Evolutionary conservation across 2,113 vertebrate species (phyloP), one percentile per base, ranked within the genome.

Genomic region (Clarias macrocephalus): DNA sequence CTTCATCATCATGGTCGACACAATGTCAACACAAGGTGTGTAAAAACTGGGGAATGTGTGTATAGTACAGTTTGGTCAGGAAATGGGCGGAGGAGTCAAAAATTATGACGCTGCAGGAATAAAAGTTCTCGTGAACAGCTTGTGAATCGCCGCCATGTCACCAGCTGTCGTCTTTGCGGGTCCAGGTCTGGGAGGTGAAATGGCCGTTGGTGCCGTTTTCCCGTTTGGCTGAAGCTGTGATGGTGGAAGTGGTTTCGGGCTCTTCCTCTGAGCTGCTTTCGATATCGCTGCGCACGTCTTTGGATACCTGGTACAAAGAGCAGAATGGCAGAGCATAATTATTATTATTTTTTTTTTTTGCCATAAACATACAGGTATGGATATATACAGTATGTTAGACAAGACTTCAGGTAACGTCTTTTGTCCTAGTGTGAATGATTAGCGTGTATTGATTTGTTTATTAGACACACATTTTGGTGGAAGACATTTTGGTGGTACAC

Each of bases 221-320:
- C 83, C 96, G 96, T 11, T 96, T 97, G 66, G 87, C 89, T 92
- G 28, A 85, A 92, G 91, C 13, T 21, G 94, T 91, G 89, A 87
- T 87, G 80, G 84, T 89, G 86, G 82, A 92, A 65, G 88, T 77
- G 88, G 85, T 42, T 63, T 91, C 5, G 0, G 95, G 91, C 70
- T 99, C 98, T 42, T 99, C 98, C 33, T 97, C 98, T 0, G 98
- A 99, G 93, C 97, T 99, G 96, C 96, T 99, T 92, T 99, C 98
- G 3, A 99, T 95, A 21, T 99, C 98, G 0, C 98, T 99, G 91
- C 98, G 97, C 60, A 98, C 98, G 66, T 99, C 98, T 84, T 98
- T 99, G 19, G 96, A 94, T 1, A 98, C 98, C 98, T 99, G 30
- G 21, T 48, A 25, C 23, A 37, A 6, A 33, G 65, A 66, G 16